Evolutionary conservation across 2,888 invertebrate genomes (phyloP).

Genomic region (Brachycybe producta): DNA sequence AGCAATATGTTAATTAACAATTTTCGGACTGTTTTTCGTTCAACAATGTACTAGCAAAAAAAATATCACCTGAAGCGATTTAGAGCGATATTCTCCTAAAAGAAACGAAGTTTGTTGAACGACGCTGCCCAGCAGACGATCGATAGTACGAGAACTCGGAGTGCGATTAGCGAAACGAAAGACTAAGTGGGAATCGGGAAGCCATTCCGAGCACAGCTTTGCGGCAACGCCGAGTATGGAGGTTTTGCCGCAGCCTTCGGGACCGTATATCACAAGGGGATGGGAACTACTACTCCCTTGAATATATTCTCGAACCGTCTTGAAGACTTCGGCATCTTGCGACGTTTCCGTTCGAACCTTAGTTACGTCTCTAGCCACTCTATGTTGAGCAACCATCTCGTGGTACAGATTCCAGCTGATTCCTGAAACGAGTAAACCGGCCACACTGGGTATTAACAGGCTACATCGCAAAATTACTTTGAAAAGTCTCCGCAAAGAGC

Average conservation of each 20-base stretch:
- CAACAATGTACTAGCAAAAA: no score
- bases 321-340: background rate
- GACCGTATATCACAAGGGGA: constrained; percentile 61
- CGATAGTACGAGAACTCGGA: constrained; percentile 50
- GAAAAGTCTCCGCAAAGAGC: no score
- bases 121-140: constrained; percentile 37
- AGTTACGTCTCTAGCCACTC: constrained; percentile 55
- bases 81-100: constrained; percentile 37
- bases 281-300: constrained; percentile 31
- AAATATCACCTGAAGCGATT: constrained; percentile 17
- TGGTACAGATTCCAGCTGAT: constrained; percentile 47
- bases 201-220: constrained; percentile 46
- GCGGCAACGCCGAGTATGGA: constrained; percentile 61
- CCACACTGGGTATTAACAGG: background rate
- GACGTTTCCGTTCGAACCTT: constrained; percentile 32
- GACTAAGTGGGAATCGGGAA: constrained; percentile 31
- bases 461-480: no score
- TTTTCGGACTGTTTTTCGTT: no score
- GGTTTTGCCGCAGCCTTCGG: constrained; percentile 72
- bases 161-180: constrained; percentile 46
- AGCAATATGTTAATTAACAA: no score
- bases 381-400: constrained; percentile 56
- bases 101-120: constrained; percentile 47
- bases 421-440: constrained; percentile 31
- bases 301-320: constrained; percentile 20